Conservation (phyloP, 2,113 vertebrate species). For the Limnothrissa miodon region DNA sequence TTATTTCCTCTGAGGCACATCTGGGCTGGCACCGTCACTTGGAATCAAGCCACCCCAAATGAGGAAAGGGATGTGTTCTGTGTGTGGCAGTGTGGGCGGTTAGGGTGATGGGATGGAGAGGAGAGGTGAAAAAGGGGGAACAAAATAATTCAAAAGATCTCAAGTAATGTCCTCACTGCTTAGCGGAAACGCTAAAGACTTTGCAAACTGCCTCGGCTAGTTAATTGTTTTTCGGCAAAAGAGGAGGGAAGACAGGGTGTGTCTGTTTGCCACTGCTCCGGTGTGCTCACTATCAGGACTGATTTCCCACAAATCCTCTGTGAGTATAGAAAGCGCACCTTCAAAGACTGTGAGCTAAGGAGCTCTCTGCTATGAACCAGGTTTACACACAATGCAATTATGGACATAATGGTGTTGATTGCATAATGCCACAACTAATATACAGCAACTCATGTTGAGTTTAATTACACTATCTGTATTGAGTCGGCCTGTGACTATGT, state of each 20-base stretch:
- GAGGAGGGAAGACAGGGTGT: background rate
- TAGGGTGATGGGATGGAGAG: too few species aligned
- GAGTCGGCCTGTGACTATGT: too few species aligned
- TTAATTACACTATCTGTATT: too few species aligned
- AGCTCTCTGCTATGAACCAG: too few species aligned
- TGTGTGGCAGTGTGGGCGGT: too few species aligned
- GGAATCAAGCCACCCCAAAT: slow-evolving; percentile 5
- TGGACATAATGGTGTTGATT: too few species aligned
- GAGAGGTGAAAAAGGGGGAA: background rate
- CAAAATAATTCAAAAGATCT: background rate
- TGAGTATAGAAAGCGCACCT: background rate
- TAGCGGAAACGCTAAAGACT: background rate
- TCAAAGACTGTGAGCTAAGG: too few species aligned
- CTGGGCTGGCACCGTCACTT: background rate
- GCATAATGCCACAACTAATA: too few species aligned
- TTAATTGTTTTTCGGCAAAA: background rate
- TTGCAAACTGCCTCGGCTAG: too few species aligned
- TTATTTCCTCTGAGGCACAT: slow-evolving; percentile 43
- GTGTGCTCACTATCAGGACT: background rate
- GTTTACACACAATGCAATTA: too few species aligned
- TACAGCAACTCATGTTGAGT: too few species aligned
- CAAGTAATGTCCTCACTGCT: background rate
- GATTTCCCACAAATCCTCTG: background rate
- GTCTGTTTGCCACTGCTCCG: background rate
- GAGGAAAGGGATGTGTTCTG: slow-evolving; percentile 8